Evolutionary conservation across 1,140 invertebrate genomes (phyloP).

Genomic region (Cephus cinctus): DNA sequence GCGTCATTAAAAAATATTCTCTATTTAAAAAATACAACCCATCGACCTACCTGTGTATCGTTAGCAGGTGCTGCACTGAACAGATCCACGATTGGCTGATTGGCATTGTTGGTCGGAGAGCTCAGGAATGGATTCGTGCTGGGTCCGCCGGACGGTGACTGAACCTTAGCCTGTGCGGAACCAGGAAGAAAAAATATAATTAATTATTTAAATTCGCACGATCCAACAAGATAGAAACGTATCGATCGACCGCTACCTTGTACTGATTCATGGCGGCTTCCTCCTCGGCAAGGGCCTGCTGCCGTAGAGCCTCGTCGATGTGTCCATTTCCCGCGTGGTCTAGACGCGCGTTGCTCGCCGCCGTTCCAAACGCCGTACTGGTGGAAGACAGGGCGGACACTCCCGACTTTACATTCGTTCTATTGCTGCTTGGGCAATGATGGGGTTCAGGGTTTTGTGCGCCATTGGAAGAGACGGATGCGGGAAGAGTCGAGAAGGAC

Average conservation of each 20-base stretch:
- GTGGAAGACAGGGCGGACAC: slow-evolving; percentile 87
- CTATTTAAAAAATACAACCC: neutral
- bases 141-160: slow-evolving; percentile 67
- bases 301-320: slow-evolving; percentile 82
- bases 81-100: slow-evolving; percentile 76
- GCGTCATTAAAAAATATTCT: slow-evolving; percentile 2
- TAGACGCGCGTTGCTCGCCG: slow-evolving; percentile 71
- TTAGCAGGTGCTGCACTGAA: slow-evolving; percentile 64
- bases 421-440: slow-evolving; percentile 65
- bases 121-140: slow-evolving; percentile 87
- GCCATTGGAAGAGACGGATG: slow-evolving; percentile 4
- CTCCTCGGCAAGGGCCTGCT: slow-evolving; percentile 90
- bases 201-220: no score
- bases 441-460: slow-evolving; percentile 36
- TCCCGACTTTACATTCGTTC: slow-evolving; percentile 86
- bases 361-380: slow-evolving; percentile 81
- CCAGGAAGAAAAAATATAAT: no score
- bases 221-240: no score
- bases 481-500: slow-evolving; percentile 16
- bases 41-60: slow-evolving; percentile 40
- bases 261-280: slow-evolving; percentile 93
- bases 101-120: slow-evolving; percentile 54
- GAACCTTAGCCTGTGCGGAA: slow-evolving; percentile 79
- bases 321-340: slow-evolving; percentile 69
- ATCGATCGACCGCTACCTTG: no score